Evolutionary conservation across 2,797 vertebrate genomes (phyloP).

Genomic region (Mus minutoides): DNA sequence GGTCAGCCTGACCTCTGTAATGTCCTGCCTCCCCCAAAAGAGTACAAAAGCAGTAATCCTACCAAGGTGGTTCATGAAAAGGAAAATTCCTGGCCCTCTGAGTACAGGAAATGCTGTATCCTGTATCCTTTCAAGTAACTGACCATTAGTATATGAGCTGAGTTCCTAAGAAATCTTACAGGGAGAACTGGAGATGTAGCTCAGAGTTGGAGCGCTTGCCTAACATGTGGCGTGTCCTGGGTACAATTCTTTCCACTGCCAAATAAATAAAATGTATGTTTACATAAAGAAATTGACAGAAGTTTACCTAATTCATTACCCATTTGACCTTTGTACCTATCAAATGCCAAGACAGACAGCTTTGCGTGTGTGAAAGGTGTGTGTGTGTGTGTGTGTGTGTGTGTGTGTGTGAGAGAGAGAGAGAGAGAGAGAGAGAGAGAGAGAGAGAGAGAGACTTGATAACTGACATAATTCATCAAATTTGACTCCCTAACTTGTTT

Average conservation of each 20-base stretch:
- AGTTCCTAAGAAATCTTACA: background rate
- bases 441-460: background rate
- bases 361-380: background rate
- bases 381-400: background rate
- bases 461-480: background rate
- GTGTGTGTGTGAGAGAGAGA: background rate
- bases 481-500: slow-evolving; percentile 35
- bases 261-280: background rate
- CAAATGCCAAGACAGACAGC: background rate
- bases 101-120: background rate
- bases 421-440: background rate
- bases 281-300: background rate
- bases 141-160: background rate
- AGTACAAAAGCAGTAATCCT: background rate
- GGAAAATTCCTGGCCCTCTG: background rate
- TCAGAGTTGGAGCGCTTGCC: background rate
- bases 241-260: background rate
- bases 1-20: background rate
- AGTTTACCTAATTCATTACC: background rate
- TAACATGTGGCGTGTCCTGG: background rate
- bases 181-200: background rate
- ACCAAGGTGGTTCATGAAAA: background rate
- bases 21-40: background rate
- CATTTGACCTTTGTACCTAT: background rate
- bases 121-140: background rate